phyloP scores from a whole-genome alignment of 37 sponge, comb jelly and placozoan genomes.

The Beroe ovata region DNA sequence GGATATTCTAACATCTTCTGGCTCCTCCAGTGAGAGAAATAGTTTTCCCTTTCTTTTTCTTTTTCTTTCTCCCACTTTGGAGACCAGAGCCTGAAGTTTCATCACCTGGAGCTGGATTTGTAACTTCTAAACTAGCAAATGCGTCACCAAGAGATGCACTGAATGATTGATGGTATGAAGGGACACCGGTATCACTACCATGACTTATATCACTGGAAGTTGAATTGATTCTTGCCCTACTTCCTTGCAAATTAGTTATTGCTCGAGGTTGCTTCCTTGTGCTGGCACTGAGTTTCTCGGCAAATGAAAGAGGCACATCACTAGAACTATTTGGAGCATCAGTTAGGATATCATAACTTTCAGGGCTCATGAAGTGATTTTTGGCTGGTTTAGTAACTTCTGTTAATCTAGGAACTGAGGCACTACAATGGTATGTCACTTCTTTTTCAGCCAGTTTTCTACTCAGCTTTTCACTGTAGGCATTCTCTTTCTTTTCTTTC shows the following conservation, averaged over 20 bases:
- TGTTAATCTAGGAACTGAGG: neutral
- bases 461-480: constrained; percentile 5
- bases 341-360: constrained; percentile 24
- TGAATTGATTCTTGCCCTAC: constrained; percentile 25
- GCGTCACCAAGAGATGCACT: constrained; percentile 40
- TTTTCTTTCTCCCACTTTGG: neutral
- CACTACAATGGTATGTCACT: constrained; percentile 43
- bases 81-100: neutral
- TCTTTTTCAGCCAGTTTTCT: constrained; percentile 64
- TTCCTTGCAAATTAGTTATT: neutral
- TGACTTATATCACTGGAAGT: constrained; percentile 12
- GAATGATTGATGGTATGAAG: constrained; percentile 42
- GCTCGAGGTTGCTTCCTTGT: neutral
- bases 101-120: neutral
- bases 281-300: constrained; percentile 59
- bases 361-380: constrained; percentile 17
- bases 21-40: constrained; percentile 61
- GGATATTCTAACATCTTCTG: constrained; percentile 10
- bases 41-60: constrained; percentile 54
- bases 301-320: constrained; percentile 22
- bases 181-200: neutral
- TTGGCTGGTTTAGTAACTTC: neutral
- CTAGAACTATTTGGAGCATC: neutral
- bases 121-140: constrained; percentile 44
- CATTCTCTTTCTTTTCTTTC: constrained; percentile 46